Conservation (phyloP, 2,888 invertebrate genomes). For the Amiota mariae region DNA sequence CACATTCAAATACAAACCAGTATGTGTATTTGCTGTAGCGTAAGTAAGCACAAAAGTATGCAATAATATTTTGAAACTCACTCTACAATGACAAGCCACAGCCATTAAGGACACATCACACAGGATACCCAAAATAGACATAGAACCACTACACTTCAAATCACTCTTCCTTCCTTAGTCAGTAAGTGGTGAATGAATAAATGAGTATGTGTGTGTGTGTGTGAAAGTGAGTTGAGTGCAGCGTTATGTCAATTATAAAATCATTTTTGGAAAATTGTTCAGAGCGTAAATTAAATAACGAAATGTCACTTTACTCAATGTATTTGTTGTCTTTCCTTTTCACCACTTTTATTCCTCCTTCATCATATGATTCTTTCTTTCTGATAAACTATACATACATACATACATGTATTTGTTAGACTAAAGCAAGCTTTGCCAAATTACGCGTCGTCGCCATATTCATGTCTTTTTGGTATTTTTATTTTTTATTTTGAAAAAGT, state of each 20-base stretch:
- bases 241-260: constrained; percentile 51
- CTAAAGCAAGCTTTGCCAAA: constrained; percentile 31
- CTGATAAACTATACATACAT: too few relatives aligned
- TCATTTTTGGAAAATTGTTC: constrained; percentile 46
- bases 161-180: too few relatives aligned
- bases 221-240: neutral
- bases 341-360: too few relatives aligned
- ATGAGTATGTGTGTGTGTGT: neutral
- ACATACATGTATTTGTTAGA: too few relatives aligned
- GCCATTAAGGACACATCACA: too few relatives aligned
- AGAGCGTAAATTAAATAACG: constrained; percentile 50
- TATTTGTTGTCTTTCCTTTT: constrained; percentile 23
- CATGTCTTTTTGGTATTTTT: neutral
- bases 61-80: constrained; percentile 19
- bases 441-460: neutral
- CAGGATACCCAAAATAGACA: too few relatives aligned
- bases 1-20: too few relatives aligned
- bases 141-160: too few relatives aligned
- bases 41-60: constrained; percentile 18
- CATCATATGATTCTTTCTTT: too few relatives aligned
- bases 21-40: neutral
- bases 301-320: constrained; percentile 27
- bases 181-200: neutral
- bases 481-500: neutral
- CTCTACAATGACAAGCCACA: neutral